Conservation (phyloP, 2,113 vertebrate genomes). For the Isurus oxyrinchus region DNA sequence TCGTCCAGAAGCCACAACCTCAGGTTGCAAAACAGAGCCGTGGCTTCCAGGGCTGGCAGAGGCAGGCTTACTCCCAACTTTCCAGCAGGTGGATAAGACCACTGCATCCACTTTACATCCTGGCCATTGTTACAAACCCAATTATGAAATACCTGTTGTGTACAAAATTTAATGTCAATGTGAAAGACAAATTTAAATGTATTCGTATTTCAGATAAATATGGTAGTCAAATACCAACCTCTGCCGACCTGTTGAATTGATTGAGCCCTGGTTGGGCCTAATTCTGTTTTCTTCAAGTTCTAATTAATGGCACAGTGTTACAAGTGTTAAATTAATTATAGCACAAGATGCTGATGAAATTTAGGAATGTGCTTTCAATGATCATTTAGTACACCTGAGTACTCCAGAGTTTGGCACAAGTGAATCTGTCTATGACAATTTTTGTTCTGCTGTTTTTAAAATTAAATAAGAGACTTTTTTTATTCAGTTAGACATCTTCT, state of each 20-base stretch:
- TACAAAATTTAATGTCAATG: not conserved
- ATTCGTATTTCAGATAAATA: not conserved
- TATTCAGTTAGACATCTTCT: not conserved
- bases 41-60: not conserved
- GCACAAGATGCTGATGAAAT: not conserved
- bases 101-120: not conserved
- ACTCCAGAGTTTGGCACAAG: not conserved
- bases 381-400: not conserved
- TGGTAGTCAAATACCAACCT: not conserved
- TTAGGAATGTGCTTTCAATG: not conserved
- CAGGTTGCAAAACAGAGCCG: not conserved
- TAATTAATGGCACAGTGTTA: not conserved
- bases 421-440: not conserved
- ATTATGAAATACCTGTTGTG: not conserved
- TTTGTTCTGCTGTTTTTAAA: not conserved
- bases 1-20: not conserved
- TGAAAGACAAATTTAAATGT: not conserved
- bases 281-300: not conserved
- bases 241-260: not conserved
- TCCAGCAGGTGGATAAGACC: not conserved
- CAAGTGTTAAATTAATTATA: not conserved
- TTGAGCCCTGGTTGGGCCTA: not conserved
- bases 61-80: not conserved
- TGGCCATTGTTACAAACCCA: not conserved
- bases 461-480: not conserved